These are phyloP conservation scores for Linepithema humile DNA, from an alignment of 1,140 invertebrate species.

Conservation along the genomic window DNA sequence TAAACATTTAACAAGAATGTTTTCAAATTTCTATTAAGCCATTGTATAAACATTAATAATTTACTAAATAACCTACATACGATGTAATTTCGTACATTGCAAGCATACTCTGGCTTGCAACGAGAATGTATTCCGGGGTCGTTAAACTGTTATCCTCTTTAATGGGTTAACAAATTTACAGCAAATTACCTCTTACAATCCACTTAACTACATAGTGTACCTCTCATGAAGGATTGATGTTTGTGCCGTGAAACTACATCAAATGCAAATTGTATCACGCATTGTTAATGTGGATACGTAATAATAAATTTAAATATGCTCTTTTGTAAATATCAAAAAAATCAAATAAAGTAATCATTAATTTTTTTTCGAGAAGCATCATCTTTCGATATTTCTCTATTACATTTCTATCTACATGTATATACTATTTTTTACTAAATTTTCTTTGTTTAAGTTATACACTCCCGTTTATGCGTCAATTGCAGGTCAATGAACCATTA, in stretches of 20 bases:
- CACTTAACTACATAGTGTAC: neutral
- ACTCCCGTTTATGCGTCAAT: no score
- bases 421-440: no score
- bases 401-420: no score
- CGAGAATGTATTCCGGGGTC: neutral
- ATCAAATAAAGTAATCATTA: constrained; percentile 4
- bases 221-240: neutral
- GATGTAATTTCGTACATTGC: neutral
- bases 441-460: no score
- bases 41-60: neutral
- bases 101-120: neutral
- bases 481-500: no score
- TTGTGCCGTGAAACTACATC: neutral
- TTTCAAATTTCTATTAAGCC: neutral
- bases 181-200: constrained; percentile 6
- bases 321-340: neutral
- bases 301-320: constrained; percentile 24
- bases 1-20: neutral
- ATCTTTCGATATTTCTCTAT: no score
- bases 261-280: neutral
- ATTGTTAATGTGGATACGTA: neutral
- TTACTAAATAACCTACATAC: neutral
- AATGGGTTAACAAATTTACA: neutral
- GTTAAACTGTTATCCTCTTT: neutral
- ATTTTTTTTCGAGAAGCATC: neutral